Evolutionary conservation across 2,888 invertebrate species (phyloP).

Genomic region (Druceiella hillmani): DNA sequence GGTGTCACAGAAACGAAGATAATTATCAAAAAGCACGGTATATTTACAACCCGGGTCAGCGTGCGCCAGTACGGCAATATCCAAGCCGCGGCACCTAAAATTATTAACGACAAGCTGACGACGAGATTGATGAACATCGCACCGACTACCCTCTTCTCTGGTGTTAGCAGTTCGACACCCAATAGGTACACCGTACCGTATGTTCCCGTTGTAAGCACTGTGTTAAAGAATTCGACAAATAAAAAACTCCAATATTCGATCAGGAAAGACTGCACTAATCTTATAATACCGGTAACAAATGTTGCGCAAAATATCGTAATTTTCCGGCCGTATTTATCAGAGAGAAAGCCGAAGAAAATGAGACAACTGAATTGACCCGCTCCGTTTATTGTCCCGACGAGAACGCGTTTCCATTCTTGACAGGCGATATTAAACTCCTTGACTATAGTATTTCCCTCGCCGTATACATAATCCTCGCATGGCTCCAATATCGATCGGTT

Average conservation of each 20-base stretch:
- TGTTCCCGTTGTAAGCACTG: slow-evolving; percentile 43
- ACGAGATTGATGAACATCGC: neutral
- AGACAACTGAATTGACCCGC: slow-evolving; percentile 55
- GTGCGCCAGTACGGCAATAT: slow-evolving; percentile 1
- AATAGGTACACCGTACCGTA: slow-evolving; percentile 48
- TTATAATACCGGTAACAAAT: slow-evolving; percentile 39
- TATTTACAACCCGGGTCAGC: neutral
- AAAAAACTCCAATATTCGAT: slow-evolving; percentile 45
- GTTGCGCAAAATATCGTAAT: slow-evolving; percentile 41
- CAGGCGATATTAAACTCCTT: slow-evolving; percentile 41
- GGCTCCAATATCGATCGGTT: neutral
- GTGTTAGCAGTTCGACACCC: neutral
- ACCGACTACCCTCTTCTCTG: neutral
- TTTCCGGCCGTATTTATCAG: slow-evolving; percentile 50
- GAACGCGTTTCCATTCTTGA: slow-evolving; percentile 53
- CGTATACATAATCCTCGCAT: neutral
- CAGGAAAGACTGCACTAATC: slow-evolving; percentile 44
- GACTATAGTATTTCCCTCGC: neutral
- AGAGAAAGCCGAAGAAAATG: slow-evolving; percentile 51
- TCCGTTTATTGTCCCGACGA: slow-evolving; percentile 57
- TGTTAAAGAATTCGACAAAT: slow-evolving; percentile 48
- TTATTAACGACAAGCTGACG: neutral
- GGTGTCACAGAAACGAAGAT: neutral
- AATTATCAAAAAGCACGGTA: neutral
- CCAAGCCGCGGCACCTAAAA: slow-evolving; percentile 1